These are phyloP conservation scores for Agapostemon virescens DNA, from an alignment of 2,888 invertebrate genomes.

Conservation along the genomic window DNA sequence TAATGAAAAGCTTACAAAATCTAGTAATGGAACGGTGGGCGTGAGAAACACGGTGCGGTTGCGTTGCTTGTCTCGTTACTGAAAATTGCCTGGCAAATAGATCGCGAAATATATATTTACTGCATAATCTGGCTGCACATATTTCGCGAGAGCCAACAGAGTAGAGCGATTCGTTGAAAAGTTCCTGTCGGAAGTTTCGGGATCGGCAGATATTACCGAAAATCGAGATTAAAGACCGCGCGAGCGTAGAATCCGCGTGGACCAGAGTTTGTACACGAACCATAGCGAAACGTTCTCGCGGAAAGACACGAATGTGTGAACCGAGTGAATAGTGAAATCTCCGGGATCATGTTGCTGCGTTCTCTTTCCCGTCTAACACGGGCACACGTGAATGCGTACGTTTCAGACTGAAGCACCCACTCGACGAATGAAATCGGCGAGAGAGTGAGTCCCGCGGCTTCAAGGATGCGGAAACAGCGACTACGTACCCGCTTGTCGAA, in stretches of 20 bases:
- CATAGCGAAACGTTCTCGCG: constrained; percentile 12
- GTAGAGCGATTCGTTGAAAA: neutral
- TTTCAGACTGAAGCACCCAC: constrained; percentile 41
- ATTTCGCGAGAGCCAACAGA: neutral
- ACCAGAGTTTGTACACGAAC: constrained; percentile 27
- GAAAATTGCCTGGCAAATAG: neutral
- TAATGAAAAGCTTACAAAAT: no score
- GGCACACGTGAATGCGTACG: constrained; percentile 27
- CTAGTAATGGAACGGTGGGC: no score
- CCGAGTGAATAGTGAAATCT: constrained; percentile 13
- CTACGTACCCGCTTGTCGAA: constrained; percentile 67
- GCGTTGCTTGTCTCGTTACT: neutral
- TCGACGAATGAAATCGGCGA: constrained; percentile 48
- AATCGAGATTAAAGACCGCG: constrained; percentile 19
- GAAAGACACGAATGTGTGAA: constrained; percentile 16
- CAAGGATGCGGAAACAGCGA: constrained; percentile 71
- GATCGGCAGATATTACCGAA: constrained; percentile 8
- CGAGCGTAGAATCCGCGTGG: constrained; percentile 1
- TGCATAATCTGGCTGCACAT: neutral
- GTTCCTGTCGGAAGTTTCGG: neutral
- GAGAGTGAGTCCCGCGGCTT: constrained; percentile 55
- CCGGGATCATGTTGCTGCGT: constrained; percentile 9
- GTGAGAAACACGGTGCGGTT: neutral
- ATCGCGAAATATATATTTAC: neutral
- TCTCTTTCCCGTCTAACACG: constrained; percentile 30